Evolutionary conservation across 1,140 invertebrate genomes (phyloP).

Genomic region (Trissolcus basalis): DNA sequence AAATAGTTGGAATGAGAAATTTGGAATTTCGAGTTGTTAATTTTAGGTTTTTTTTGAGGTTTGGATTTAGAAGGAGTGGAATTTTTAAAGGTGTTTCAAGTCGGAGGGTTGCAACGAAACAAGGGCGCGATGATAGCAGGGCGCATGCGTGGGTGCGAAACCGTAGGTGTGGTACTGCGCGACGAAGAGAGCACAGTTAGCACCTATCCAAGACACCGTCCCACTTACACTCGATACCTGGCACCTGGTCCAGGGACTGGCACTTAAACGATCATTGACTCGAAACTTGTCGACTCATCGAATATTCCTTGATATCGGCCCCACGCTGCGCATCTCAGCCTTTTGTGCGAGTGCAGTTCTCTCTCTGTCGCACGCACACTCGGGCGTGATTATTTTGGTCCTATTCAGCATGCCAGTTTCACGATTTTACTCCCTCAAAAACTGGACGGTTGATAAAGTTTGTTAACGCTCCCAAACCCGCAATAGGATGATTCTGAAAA

Average conservation of each 20-base stretch:
- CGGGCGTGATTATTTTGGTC: conserved; percentile 8
- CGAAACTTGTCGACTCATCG: conserved; percentile 59
- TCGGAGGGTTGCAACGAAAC: conserved; percentile 17
- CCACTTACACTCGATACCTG: conserved; percentile 59
- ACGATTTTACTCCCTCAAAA: conserved; percentile 23
- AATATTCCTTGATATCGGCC: conserved; percentile 58
- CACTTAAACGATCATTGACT: conserved; percentile 66
- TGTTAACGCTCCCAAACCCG: too few relatives aligned
- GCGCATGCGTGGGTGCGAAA: conserved; percentile 44
- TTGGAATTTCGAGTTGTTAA: too few relatives aligned
- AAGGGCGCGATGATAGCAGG: conserved; percentile 32
- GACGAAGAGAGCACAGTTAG: conserved; percentile 56
- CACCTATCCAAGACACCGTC: conserved; percentile 59
- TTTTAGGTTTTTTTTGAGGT: too few relatives aligned
- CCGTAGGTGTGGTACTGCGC: conserved; percentile 48
- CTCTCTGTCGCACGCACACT: conserved; percentile 12
- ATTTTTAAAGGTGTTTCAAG: neutral
- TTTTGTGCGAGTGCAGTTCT: conserved; percentile 38
- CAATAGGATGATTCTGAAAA: too few relatives aligned
- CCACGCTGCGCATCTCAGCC: conserved; percentile 45
- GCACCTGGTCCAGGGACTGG: conserved; percentile 59
- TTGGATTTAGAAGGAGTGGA: neutral
- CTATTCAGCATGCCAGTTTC: conserved; percentile 31
- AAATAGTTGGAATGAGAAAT: too few relatives aligned
- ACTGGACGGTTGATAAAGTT: conserved; percentile 10